Base-by-base conservation (phyloP, 2,888 invertebrate species). In the Dryocosmus kuriphilus region DNA sequence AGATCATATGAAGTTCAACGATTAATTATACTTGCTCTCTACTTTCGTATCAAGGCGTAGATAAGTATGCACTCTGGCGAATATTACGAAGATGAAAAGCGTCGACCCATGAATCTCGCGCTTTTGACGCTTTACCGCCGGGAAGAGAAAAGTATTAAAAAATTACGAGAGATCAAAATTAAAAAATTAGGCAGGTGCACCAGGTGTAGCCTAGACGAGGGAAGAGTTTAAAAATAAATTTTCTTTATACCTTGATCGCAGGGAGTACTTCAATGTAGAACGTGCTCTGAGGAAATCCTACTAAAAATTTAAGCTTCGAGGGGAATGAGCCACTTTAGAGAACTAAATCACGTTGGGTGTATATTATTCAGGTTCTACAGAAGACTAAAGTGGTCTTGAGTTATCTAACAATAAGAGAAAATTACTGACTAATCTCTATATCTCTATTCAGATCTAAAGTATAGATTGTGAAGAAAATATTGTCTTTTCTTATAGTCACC, bases 401-500 rank as follows among this genome's bases (percentile, higher is more conserved):
- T 65, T 24, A 65, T 41, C n/a, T n/a, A n/a, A n/a, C n/a, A n/a
- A n/a, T 16, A 7, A 65, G 6, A 5, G 63, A 63, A 63, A 63
- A 63, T 32, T 35, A 22, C 22, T 63, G 35, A 35, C 35, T 35
- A 35, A 63, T 63, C 35, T 11, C 27, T 60, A 24, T 27, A 27
- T 16, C 27, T 27, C 19, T 35, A 35, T 27, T 16, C 27, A 60
- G 0, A 14, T 27, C 16, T 16, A 6, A 27, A 60, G 14, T 24
- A 0, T 16, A 27, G 7, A 55, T 8, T n/a, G 2, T 7, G 1
- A 55, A 7, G 22, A 55, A 22, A 60, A 24, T 14, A 27, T 60
- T 60, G 11, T 7, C 16, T 24, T 75, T 76, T 73, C 71, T 88
- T 86, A 27, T 89, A 91, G 91, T 91, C 91, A 61, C 90, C 91